phyloP scores from a whole-genome alignment of 2,797 vertebrate genomes.

The Melopsittacus undulatus region DNA sequence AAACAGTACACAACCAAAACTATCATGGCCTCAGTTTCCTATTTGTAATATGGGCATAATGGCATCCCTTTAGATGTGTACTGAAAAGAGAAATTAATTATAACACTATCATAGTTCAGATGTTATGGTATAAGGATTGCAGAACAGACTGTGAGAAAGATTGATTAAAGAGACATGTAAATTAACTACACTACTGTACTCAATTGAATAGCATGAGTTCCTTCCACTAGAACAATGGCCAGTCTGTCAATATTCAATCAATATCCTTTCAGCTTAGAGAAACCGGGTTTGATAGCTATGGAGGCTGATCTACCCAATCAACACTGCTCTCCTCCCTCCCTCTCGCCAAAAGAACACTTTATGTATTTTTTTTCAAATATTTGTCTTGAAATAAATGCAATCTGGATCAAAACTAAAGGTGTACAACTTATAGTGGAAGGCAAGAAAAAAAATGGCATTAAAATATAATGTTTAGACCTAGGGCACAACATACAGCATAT shows the following conservation, averaged over 20 bases:
- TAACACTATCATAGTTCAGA: background rate
- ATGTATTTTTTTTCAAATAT: background rate
- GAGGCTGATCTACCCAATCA: background rate
- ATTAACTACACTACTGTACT: background rate
- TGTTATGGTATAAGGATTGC: background rate
- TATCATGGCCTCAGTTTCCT: background rate
- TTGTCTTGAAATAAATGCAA: background rate
- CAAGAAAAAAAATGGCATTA: background rate
- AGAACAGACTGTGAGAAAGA: background rate
- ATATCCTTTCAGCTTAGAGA: background rate
- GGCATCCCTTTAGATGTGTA: background rate
- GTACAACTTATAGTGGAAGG: background rate
- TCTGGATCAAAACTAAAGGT: background rate
- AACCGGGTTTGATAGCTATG: background rate
- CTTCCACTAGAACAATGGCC: background rate
- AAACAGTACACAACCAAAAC: background rate
- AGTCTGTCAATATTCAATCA: background rate
- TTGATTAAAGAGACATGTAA: background rate
- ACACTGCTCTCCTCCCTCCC: fast-evolving
- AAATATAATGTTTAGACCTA: background rate
- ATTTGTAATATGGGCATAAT: background rate
- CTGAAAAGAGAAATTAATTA: background rate
- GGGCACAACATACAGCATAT: background rate
- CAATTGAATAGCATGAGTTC: background rate
- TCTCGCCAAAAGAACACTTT: background rate